Percentiles rank a stretch among this genome's conserved stretches.
Conservation (phyloP, 2,797 vertebrate species). For the Argentina silus region DNA sequence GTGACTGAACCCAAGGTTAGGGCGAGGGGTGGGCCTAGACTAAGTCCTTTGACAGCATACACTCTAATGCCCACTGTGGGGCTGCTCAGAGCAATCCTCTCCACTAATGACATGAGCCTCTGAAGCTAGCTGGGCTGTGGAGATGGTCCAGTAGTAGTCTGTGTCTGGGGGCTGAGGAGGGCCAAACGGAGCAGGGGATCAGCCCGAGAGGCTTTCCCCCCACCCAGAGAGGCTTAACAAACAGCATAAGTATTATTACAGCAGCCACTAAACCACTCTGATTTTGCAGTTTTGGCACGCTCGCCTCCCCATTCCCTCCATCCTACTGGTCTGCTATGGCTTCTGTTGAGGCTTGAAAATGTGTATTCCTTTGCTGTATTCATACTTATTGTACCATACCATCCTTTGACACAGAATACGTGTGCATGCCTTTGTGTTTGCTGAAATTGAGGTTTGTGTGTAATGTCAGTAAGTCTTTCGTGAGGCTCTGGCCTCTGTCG, state of each 20-base stretch:
- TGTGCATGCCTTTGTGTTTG: not conserved
- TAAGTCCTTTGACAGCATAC: not conserved
- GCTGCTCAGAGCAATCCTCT: not conserved
- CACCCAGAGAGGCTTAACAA: conserved; percentile 68
- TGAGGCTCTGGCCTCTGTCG: not conserved
- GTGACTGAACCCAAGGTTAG: not conserved
- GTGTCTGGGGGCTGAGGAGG: conserved; percentile 43
- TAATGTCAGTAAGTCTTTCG: not conserved
- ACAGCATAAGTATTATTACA: conserved; percentile 73
- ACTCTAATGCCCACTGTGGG: not conserved
- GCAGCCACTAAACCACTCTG: conserved; percentile 69
- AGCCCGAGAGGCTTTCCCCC: conserved; percentile 59
- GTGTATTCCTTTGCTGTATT: too few species aligned
- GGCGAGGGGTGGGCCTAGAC: not conserved
- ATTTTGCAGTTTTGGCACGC: conserved; percentile 66
- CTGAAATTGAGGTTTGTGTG: not conserved
- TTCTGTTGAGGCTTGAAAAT: conserved; percentile 48
- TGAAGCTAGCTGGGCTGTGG: conserved; percentile 32
- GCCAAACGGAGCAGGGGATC: conserved; percentile 59
- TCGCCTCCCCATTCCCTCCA: conserved; percentile 19
- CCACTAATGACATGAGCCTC: conserved; percentile 13
- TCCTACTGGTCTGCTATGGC: conserved; percentile 19
- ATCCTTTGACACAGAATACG: not conserved
- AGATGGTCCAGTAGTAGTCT: conserved; percentile 37
- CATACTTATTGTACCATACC: not conserved